Percentiles rank a stretch among this genome's conserved stretches.
These are phyloP conservation scores for Felis chaus DNA, from an alignment of 2,113 vertebrate genomes.

Conservation along the genomic window DNA sequence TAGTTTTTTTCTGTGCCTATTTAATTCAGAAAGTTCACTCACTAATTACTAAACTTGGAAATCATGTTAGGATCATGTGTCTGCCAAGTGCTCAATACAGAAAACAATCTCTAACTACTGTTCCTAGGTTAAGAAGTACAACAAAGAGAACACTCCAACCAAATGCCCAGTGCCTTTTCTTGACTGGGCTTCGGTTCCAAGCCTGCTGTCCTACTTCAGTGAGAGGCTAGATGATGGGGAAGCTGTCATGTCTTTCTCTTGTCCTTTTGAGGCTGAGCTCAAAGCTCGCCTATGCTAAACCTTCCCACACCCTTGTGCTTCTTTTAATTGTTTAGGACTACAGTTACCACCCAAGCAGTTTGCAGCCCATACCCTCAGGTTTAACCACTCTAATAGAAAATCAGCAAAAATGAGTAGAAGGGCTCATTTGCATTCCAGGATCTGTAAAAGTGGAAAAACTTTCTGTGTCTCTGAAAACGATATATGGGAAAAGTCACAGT, in stretches of 20 bases:
- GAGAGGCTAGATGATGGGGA: neutral
- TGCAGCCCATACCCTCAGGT: neutral
- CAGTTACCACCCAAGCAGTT: neutral
- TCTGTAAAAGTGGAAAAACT: neutral
- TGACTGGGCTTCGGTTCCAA: neutral
- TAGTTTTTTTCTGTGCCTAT: neutral
- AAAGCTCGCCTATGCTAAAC: neutral
- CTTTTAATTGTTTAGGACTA: neutral
- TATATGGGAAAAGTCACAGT: constrained; percentile 2
- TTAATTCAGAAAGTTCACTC: neutral
- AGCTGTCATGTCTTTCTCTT: neutral
- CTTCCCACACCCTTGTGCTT: neutral
- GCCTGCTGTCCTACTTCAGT: neutral
- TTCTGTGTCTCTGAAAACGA: neutral
- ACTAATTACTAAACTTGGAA: neutral
- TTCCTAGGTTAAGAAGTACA: neutral
- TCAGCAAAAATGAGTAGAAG: neutral
- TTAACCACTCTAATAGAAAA: neutral
- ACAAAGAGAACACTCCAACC: neutral
- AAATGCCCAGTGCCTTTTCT: neutral
- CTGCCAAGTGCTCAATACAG: neutral
- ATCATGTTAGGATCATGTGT: neutral
- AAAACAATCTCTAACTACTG: neutral
- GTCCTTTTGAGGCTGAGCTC: neutral
- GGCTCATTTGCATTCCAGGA: neutral